Percentiles rank a stretch among this genome's conserved stretches.
These are phyloP conservation scores for Rhynchotus rufescens DNA, from an alignment of 2,797 vertebrate genomes.

Conservation along the genomic window DNA sequence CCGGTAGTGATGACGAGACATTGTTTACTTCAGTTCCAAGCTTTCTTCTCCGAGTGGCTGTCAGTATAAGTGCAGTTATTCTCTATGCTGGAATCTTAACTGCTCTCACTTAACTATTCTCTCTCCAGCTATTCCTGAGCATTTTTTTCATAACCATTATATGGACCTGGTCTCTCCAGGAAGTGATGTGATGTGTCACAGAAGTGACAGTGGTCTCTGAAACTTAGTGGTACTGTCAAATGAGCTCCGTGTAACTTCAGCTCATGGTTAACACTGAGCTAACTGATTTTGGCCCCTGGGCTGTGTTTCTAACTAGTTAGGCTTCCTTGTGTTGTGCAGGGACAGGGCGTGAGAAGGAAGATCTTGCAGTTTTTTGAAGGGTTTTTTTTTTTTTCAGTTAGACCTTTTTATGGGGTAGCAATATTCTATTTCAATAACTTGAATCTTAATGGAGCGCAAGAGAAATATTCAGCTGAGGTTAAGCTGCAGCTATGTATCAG, in stretches of 20 bases:
- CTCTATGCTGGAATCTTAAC: neutral
- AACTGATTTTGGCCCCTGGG: neutral
- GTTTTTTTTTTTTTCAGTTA: neutral
- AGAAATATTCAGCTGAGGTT: accelerated
- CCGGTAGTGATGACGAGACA: neutral
- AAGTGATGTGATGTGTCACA: neutral
- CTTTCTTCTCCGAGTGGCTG: neutral
- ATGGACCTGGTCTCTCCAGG: neutral
- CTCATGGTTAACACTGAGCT: neutral
- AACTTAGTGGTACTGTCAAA: accelerated
- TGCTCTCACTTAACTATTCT: neutral
- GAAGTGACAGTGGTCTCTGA: neutral
- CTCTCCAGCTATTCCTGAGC: neutral
- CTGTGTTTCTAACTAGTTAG: neutral
- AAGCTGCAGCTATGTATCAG: accelerated
- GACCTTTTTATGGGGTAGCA: neutral
- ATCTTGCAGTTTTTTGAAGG: neutral
- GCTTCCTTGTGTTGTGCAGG: accelerated
- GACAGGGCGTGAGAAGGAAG: too few relatives aligned
- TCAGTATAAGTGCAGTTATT: neutral
- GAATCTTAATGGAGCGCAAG: neutral
- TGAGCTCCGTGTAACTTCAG: neutral
- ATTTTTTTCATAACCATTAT: neutral
- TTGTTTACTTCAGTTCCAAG: neutral
- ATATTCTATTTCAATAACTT: too few relatives aligned